Base-by-base conservation (phyloP, 2,113 vertebrate species). In the Boulengerochromis microlepis region DNA sequence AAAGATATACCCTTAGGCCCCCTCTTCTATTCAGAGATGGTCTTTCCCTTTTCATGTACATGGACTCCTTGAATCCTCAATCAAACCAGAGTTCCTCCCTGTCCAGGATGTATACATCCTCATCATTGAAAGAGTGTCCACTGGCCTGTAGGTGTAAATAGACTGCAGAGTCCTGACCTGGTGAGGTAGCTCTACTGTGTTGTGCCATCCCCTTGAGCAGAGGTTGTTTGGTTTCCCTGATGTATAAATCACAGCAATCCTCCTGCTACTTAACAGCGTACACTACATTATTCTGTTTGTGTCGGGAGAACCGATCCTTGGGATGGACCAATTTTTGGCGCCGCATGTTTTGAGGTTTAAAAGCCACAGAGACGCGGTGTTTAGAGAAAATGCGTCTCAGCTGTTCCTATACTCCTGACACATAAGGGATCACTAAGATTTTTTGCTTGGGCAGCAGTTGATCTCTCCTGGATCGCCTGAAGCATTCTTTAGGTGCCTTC, bases 221-320 rank as follows among this genome's bases (percentile, higher is more conserved):
- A 59, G 56, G 26, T 59, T 3, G 7, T 59, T 59, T 9, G 3
- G 56, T 29, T 59, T 59, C 26, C 56, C 56, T 16, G 4, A 59
- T 59, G 26, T 29, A 59, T 29, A 59, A 59, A 0, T 59, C 56
- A 16, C 24, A 29, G 56, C 56, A 59, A 59, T 59, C 56, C 56
- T 59, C 56, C 24, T 29, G 24, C 8, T 9, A 59, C 56, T 29
- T 59, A 59, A 59, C 26, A 29, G 24, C 56, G 4, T 16, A 59
- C 26, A 29, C 26, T 29, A 59, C 26, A 29, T 59, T 59, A 59
- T 16, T 59, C 13, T 59, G 56, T 29, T 57, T 57, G 26, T 59
- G 26, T 16, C 0, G 0, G 56, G 56, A 16, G 8, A 59, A 29
- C 26, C 4, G 0, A 29, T 59, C 8, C 56, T 29, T 59, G 4